Conservation (phyloP, 2,888 invertebrate genomes). For the Bedellia somnulentella region DNA sequence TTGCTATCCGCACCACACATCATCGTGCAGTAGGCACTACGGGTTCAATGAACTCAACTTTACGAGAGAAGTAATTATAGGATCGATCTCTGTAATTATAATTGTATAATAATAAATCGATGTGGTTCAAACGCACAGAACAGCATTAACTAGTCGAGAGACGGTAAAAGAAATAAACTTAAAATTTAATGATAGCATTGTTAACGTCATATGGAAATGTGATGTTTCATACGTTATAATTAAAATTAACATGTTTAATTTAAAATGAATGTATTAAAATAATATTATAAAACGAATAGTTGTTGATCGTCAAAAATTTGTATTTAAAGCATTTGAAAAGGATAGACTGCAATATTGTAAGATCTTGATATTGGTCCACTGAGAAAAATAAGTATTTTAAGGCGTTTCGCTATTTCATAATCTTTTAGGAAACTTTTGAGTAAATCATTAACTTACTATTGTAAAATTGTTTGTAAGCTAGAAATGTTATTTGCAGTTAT, state of each 20-base stretch:
- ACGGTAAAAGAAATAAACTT: conserved; percentile 30
- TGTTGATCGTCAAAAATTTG: too few relatives aligned
- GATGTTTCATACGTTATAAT: conserved; percentile 2
- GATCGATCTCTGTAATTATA: conserved; percentile 23
- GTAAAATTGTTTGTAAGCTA: too few relatives aligned
- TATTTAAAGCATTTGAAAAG: too few relatives aligned
- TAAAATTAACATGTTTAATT: not conserved
- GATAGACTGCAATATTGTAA: too few relatives aligned
- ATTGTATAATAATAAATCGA: conserved; percentile 7
- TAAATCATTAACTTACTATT: too few relatives aligned
- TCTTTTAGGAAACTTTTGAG: too few relatives aligned
- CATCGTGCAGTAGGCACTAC: conserved; percentile 76
- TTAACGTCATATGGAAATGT: conserved; percentile 9
- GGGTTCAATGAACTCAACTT: conserved; percentile 6
- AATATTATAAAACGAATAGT: conserved; percentile 45
- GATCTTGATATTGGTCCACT: too few relatives aligned
- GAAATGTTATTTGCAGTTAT: too few relatives aligned
- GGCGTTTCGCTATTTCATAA: too few relatives aligned
- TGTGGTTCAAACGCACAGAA: conserved; percentile 57
- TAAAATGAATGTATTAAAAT: too few relatives aligned
- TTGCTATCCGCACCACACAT: conserved; percentile 91
- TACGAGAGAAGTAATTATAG: conserved; percentile 42
- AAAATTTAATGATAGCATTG: conserved; percentile 25
- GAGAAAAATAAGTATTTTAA: too few relatives aligned
- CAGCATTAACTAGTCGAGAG: conserved; percentile 34